phyloP scores from a whole-genome alignment of 2,113 vertebrate genomes.

The Cebidichthys violaceus region DNA sequence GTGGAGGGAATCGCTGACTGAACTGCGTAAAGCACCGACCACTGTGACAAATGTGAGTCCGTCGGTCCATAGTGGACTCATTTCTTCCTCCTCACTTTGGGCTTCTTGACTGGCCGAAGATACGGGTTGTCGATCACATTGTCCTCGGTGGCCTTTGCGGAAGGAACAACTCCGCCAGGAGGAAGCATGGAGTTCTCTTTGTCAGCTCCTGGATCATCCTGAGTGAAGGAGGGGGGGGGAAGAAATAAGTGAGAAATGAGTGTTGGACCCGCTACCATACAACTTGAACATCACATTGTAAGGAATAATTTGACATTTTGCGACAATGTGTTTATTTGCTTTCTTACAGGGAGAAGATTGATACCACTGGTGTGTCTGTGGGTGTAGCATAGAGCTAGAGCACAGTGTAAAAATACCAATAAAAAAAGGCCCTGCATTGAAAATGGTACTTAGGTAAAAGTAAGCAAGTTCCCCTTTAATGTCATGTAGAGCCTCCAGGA shows the following conservation, averaged over 20 bases:
- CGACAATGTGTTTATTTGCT: not conserved
- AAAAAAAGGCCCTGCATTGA: too few relatives aligned
- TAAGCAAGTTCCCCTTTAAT: too few relatives aligned
- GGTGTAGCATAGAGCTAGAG: not conserved
- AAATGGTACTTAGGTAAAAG: too few relatives aligned
- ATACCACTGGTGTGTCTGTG: not conserved
- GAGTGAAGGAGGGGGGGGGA: not conserved
- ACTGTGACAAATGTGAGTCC: slow-evolving; percentile 44
- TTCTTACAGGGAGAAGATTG: not conserved
- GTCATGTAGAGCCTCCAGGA: too few relatives aligned
- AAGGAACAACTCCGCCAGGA: slow-evolving; percentile 85
- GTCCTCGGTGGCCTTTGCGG: slow-evolving; percentile 90
- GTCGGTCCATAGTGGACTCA: slow-evolving; percentile 75
- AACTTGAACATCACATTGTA: too few relatives aligned
- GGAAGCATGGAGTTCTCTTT: slow-evolving; percentile 95
- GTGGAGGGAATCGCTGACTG: slow-evolving; percentile 1
- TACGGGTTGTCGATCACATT: slow-evolving; percentile 97
- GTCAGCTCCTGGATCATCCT: slow-evolving; percentile 93
- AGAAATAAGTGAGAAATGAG: too few relatives aligned
- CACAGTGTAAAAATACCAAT: too few relatives aligned
- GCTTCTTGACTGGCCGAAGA: slow-evolving; percentile 96
- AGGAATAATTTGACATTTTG: not conserved
- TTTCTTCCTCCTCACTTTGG: slow-evolving; percentile 98
- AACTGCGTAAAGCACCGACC: slow-evolving; percentile 20
- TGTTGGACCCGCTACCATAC: not conserved